Percentiles rank a stretch among this genome's conserved stretches.
Conservation (phyloP, 2,888 invertebrate genomes). For the Homarus gammarus region DNA sequence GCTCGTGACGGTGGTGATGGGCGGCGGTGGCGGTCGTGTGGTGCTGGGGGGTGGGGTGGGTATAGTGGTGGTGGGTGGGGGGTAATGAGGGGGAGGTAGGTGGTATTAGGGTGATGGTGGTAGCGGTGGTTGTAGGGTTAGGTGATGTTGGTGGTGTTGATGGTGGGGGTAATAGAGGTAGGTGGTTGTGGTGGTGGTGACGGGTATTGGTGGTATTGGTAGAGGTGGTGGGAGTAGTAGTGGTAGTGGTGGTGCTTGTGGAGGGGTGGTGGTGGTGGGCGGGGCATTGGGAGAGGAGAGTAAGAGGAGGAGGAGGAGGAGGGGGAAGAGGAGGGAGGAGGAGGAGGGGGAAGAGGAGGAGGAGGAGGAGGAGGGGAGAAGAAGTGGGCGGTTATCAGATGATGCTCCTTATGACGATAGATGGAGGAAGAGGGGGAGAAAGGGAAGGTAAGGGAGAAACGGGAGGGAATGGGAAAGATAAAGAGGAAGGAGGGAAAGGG, state of each 20-base stretch:
- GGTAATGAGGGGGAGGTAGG: not conserved
- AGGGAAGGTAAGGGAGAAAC: not conserved
- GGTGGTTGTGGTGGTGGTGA: not conserved
- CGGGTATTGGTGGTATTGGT: not conserved
- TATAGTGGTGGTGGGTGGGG: conserved; percentile 1
- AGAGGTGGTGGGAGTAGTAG: not conserved
- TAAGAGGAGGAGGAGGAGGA: not conserved
- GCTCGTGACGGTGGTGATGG: conserved; percentile 38
- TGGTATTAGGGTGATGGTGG: not conserved
- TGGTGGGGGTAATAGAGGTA: not conserved
- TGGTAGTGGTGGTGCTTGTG: not conserved
- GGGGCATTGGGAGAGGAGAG: no score
- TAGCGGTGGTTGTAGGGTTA: not conserved
- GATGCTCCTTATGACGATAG: not conserved
- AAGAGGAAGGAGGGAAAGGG: no score
- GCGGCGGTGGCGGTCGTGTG: not conserved
- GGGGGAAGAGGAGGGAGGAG: not conserved
- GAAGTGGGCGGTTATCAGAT: no score
- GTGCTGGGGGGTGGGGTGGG: not conserved
- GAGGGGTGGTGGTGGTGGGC: not conserved
- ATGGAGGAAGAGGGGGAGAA: conserved; percentile 5
- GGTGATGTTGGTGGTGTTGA: no score
- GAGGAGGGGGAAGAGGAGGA: not conserved
- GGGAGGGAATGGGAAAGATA: no score
- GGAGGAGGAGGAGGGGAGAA: not conserved